Evolutionary conservation across 2,113 vertebrate species (phyloP).

Genomic region (Candoia aspera): DNA sequence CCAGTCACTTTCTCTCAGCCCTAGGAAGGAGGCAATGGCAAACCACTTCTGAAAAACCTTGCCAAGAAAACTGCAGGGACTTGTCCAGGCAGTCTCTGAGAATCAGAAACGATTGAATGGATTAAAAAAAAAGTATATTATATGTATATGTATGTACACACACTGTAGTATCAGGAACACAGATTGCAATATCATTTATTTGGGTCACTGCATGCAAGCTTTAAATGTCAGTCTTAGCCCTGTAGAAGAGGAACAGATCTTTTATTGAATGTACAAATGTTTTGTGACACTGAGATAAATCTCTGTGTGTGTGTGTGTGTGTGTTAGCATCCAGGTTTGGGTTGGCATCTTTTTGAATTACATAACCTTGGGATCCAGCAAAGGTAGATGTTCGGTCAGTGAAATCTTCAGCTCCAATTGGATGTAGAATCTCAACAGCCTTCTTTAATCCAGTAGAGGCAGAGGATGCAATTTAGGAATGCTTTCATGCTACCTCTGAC

Average conservation of each 20-base stretch:
- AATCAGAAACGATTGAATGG: too few species aligned
- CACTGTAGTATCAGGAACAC: background rate
- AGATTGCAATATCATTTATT: slow-evolving; percentile 7
- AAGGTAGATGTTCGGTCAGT: too few species aligned
- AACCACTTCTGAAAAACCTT: too few species aligned
- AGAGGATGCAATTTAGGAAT: too few species aligned
- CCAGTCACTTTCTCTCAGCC: too few species aligned
- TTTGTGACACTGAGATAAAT: background rate
- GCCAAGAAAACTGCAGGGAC: too few species aligned
- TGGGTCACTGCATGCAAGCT: background rate
- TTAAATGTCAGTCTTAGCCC: background rate
- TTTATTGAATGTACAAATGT: slow-evolving; percentile 22
- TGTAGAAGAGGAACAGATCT: background rate
- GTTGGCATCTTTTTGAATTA: background rate
- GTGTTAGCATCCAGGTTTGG: background rate
- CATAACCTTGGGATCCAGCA: background rate
- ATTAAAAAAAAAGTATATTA: too few species aligned
- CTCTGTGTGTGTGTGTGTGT: background rate
- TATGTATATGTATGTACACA: background rate
- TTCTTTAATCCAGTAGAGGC: too few species aligned
- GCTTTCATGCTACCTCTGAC: too few species aligned
- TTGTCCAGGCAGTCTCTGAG: too few species aligned
- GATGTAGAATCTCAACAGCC: background rate
- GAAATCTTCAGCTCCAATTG: background rate
- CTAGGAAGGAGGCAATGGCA: too few species aligned